These are phyloP conservation scores for Peromyscus nudipes DNA, from an alignment of 2,797 vertebrate species.

Conservation along the genomic window DNA sequence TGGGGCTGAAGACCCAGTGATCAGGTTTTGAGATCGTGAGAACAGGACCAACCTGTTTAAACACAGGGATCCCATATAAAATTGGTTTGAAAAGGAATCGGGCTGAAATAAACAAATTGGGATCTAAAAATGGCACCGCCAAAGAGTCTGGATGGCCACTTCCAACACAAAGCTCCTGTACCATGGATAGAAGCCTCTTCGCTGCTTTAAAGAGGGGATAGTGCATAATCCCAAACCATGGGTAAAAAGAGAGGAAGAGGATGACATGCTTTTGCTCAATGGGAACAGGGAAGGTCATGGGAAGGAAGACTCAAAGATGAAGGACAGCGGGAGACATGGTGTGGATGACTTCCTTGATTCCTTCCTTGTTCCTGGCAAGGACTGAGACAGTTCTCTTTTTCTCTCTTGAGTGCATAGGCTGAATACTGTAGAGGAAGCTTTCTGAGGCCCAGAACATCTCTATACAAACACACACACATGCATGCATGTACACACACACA, in stretches of 20 bases:
- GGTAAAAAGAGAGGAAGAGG: not conserved
- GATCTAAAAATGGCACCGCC: not conserved
- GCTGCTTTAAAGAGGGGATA: too few species aligned
- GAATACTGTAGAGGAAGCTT: not conserved
- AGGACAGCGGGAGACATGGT: not conserved
- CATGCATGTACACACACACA: rapidly evolving
- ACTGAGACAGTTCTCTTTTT: not conserved
- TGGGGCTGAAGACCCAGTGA: not conserved
- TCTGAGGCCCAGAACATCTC: not conserved
- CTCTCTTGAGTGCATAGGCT: not conserved
- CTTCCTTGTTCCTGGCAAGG: too few species aligned
- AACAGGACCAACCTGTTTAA: not conserved
- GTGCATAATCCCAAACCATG: not conserved
- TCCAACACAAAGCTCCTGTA: not conserved
- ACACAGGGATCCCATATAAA: not conserved
- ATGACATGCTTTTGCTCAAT: not conserved
- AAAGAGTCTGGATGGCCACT: not conserved
- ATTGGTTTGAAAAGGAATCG: not conserved
- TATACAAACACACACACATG: not conserved
- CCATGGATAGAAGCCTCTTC: not conserved
- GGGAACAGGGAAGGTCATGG: not conserved
- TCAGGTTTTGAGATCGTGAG: not conserved
- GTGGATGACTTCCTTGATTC: too few species aligned
- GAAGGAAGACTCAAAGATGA: rapidly evolving
- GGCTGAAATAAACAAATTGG: not conserved